These are phyloP conservation scores for Emydocephalus ijimae DNA, from an alignment of 2,113 vertebrate genomes.

Conservation along the genomic window DNA sequence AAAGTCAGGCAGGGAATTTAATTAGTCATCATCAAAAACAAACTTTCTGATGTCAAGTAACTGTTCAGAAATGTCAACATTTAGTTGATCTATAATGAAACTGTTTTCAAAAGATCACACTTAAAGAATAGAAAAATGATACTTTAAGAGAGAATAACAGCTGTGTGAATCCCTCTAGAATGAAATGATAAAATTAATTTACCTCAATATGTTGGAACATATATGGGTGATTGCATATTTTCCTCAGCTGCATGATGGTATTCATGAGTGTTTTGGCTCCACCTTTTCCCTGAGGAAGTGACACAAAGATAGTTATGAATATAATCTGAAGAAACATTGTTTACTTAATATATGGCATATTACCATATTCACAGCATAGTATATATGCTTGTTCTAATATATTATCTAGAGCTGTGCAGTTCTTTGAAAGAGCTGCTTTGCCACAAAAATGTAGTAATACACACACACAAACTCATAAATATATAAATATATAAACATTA, in stretches of 20 bases:
- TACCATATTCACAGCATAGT: not conserved
- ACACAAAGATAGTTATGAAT: slow-evolving; percentile 4
- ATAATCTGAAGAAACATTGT: not conserved
- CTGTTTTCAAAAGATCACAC: not conserved
- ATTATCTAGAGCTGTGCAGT: not conserved
- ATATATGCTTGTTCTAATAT: not conserved
- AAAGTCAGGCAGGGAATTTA: not conserved
- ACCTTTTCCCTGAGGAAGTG: slow-evolving; percentile 86
- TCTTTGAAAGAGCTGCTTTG: not conserved
- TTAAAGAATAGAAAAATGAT: not conserved
- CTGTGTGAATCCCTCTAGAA: not conserved
- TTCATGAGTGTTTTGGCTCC: slow-evolving; percentile 98
- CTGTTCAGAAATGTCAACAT: not conserved
- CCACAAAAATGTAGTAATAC: not conserved
- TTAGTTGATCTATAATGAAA: not conserved
- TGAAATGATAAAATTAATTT: not conserved
- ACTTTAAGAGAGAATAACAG: not conserved
- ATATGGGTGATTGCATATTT: slow-evolving; percentile 98
- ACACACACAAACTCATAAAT: not conserved
- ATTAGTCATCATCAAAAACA: not conserved
- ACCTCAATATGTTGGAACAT: slow-evolving; percentile 98
- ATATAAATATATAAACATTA: not conserved
- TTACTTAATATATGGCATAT: not conserved
- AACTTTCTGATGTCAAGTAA: not conserved
- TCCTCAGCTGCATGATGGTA: slow-evolving; percentile 98